Conservation (phyloP, 2,888 invertebrate species). For the Trachelus tabidus region DNA sequence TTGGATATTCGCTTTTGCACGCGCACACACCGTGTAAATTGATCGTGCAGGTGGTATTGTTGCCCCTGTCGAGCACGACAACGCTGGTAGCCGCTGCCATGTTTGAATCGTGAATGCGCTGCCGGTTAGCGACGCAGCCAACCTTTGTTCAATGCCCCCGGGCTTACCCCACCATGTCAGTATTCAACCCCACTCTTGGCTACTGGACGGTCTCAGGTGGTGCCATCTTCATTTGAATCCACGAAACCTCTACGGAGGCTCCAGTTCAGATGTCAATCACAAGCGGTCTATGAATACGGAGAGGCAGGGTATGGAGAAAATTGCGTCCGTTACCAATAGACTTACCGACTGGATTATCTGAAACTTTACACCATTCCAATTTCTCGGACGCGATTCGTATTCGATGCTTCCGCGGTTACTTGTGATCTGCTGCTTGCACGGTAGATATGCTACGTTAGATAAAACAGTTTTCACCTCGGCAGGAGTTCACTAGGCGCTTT, state of each 20-base stretch:
- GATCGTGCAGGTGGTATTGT: conserved; percentile 96
- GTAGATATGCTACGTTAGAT: neutral
- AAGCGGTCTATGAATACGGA: neutral
- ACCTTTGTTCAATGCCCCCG: conserved; percentile 59
- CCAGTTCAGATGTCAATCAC: neutral
- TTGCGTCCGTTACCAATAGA: neutral
- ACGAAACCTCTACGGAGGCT: neutral
- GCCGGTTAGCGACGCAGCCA: conserved; percentile 47
- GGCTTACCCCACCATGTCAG: conserved; percentile 26
- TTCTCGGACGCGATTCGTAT: neutral
- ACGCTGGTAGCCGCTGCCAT: conserved; percentile 91
- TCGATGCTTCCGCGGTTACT: neutral
- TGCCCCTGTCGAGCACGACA: conserved; percentile 93
- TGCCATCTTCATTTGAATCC: neutral
- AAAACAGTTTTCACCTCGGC: neutral
- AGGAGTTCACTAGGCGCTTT: neutral
- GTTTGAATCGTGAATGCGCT: conserved; percentile 67
- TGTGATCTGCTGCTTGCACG: neutral
- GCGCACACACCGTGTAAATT: conserved; percentile 88
- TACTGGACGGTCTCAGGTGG: neutral
- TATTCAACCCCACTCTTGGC: neutral
- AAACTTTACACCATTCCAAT: neutral
- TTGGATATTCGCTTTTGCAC: conserved; percentile 12
- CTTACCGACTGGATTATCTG: neutral
- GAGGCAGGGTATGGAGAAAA: neutral